Evolutionary conservation across 2,797 vertebrate species (phyloP).

Genomic region (Notamacropus eugenii): DNA sequence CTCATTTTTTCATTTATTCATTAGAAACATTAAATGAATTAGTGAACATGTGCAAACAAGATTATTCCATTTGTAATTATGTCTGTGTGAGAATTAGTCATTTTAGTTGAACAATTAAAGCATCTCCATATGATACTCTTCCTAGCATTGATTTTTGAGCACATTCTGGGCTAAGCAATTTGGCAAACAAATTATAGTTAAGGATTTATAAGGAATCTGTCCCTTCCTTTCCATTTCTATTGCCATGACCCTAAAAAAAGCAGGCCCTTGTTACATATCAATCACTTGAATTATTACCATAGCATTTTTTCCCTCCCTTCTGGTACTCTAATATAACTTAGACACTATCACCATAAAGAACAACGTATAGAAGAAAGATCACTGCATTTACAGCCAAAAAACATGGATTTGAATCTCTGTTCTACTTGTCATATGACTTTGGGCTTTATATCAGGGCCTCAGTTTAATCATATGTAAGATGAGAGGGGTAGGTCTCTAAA

Average conservation of each 20-base stretch:
- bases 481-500: not conserved
- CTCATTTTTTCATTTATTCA: conserved; percentile 49
- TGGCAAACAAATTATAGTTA: conserved; percentile 71
- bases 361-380: not conserved
- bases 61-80: conserved; percentile 60
- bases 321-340: not conserved
- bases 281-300: not conserved
- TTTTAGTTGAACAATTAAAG: conserved; percentile 72
- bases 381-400: not conserved
- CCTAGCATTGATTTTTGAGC: conserved; percentile 54
- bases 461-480: not conserved
- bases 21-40: conserved; percentile 67
- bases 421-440: not conserved
- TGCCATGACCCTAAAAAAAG: conserved; percentile 2
- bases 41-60: conserved; percentile 60
- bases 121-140: conserved; percentile 50
- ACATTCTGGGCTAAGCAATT: conserved; percentile 45
- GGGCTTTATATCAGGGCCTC: not conserved
- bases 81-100: conserved; percentile 36
- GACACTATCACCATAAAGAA: not conserved
- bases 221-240: conserved; percentile 36
- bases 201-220: conserved; percentile 47
- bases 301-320: conserved; percentile 9
- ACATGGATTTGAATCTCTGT: not conserved
- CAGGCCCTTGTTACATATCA: not conserved